These are phyloP conservation scores for Drosophila colorata DNA, from an alignment of 2,888 invertebrate genomes.

Conservation along the genomic window DNA sequence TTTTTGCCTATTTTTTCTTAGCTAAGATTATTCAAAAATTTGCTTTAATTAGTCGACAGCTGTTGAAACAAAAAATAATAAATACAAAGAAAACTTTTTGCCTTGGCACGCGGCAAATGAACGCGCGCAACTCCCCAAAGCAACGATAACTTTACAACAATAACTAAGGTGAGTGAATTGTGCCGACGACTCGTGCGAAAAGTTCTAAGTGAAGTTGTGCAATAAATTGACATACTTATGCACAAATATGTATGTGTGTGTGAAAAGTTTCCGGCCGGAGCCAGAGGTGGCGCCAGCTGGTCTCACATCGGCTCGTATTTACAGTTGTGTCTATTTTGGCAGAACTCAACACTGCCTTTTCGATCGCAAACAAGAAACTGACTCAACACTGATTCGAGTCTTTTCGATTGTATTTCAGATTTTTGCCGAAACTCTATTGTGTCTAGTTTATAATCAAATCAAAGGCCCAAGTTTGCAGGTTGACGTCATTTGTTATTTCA, in stretches of 20 bases:
- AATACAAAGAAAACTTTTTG: conserved; percentile 18
- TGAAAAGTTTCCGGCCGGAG: conserved; percentile 22
- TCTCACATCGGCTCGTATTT: neutral
- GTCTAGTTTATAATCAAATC: conserved; percentile 35
- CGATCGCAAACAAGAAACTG: neutral
- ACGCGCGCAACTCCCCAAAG: conserved; percentile 28
- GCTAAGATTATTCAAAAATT: conserved; percentile 32
- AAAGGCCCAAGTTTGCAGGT: conserved; percentile 39
- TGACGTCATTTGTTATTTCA: conserved; percentile 56
- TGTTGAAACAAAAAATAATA: conserved; percentile 36
- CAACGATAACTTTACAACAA: conserved; percentile 29
- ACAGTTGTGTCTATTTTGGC: neutral
- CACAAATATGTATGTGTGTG: conserved; percentile 11
- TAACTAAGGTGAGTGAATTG: conserved; percentile 55
- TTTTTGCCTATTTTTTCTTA: conserved; percentile 33
- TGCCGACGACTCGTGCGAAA: conserved; percentile 28
- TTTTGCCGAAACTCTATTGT: conserved; percentile 37
- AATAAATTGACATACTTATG: conserved; percentile 30
- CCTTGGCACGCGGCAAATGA: conserved; percentile 39
- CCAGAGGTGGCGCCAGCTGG: conserved; percentile 23
- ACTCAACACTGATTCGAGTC: conserved; percentile 1
- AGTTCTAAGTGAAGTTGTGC: conserved; percentile 50
- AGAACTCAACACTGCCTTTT: conserved; percentile 7
- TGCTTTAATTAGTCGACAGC: conserved; percentile 46
- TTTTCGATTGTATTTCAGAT: neutral